Base-by-base conservation (phyloP, 2,797 vertebrate species). In the Taenioides sp. region DNA sequence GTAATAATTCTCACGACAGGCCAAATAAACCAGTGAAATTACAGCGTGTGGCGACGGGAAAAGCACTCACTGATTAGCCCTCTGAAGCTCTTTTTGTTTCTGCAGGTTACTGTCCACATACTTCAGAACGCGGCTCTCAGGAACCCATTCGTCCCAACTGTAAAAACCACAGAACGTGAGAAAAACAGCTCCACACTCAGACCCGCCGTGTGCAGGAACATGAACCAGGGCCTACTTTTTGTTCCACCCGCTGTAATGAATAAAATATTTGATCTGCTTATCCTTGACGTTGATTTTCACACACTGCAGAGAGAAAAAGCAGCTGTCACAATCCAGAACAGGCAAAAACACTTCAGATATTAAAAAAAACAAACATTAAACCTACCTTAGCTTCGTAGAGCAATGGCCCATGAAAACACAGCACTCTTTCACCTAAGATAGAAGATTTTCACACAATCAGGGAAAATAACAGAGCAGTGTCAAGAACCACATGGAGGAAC, bases 131-230 rank as follows among this genome's bases (percentile, higher is more conserved):
- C 97, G 94, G 94, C 97, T 99, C 93, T 99, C 97, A 91, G 98
- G 98, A 94, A 99, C 98, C 97, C 97, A 99, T 95, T 99, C 97
- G 96, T 99, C 98, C 97, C 98, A 99, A 88, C 98, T 99, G 88
- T 65, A 80, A 77, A 2, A 74, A 12, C 0, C 5, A 47, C 3
- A 17, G 1, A 25, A 0, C 0, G 7, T 18, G 40, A 10, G 6
- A 49, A 62, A 34, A n/a, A 37, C 11, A 18, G 31, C 28, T 34
- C 2, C 3, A 18, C 14, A 25, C 6, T 25, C 14, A 50, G 14
- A 22, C 10, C 1, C 18, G 17, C 4, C 6, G 5, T 5, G 57
- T 27, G 16, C 22, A 22, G 14, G 20, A 10, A 23, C 71, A 12
- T 10, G 2, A 80, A 74, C 3, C 22, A 34, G 69, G 62, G 14